Conservation (phyloP, 2,113 vertebrate species). For the Numida meleagris region DNA sequence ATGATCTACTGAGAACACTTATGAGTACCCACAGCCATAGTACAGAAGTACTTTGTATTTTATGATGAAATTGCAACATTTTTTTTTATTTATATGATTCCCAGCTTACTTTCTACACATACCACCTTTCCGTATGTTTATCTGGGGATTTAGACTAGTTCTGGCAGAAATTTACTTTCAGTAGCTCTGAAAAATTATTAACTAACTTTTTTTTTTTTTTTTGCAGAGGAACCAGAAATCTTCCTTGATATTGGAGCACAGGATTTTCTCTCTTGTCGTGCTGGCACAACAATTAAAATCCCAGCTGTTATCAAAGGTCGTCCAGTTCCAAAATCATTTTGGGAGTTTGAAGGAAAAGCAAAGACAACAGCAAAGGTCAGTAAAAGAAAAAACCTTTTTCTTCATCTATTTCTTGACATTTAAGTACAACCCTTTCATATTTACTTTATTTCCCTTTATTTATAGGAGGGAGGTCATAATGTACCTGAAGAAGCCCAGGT, state of each 20-base stretch:
- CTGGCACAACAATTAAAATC: constrained; percentile 89
- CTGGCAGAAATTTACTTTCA: neutral
- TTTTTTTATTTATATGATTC: neutral
- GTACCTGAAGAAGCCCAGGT: constrained; percentile 93
- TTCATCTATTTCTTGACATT: neutral
- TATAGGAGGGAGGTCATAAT: constrained; percentile 88
- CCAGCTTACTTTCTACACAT: neutral
- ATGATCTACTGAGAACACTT: neutral
- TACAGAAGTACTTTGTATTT: neutral
- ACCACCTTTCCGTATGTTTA: neutral
- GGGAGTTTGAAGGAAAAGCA: constrained; percentile 94
- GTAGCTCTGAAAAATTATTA: neutral
- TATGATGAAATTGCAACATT: neutral
- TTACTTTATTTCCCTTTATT: constrained; percentile 51
- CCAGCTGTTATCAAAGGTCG: constrained; percentile 87
- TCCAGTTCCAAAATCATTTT: constrained; percentile 90
- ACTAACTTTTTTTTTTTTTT: constrained; percentile 48
- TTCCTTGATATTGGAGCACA: constrained; percentile 86
- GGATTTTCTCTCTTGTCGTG: constrained; percentile 86
- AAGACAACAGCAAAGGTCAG: constrained; percentile 87
- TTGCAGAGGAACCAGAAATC: constrained; percentile 88
- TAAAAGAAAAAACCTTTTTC: neutral
- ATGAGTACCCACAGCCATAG: neutral
- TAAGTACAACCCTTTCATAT: neutral
- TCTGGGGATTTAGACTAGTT: neutral